A percentile compares a stretch with the other conserved stretches of the same genome.
These are phyloP conservation scores for Dioctria rufipes DNA, from an alignment of 2,888 invertebrate species.

Conservation along the genomic window DNA sequence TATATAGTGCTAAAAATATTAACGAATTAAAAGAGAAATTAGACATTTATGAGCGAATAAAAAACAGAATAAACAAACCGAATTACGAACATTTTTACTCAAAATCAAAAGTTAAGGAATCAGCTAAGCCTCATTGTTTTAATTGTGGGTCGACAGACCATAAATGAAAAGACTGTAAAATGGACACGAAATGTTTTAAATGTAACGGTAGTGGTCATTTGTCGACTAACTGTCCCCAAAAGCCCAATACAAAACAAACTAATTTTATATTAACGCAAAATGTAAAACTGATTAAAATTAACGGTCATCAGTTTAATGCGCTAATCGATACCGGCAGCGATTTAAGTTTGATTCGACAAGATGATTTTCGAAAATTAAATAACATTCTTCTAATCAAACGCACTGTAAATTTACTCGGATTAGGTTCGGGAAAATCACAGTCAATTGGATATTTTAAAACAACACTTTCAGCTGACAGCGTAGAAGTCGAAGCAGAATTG, in stretches of 20 bases:
- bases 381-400: slow-evolving; percentile 3
- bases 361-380: background rate
- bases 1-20: no score
- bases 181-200: background rate
- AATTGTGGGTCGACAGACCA: background rate
- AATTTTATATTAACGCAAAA: background rate
- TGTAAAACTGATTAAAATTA: slow-evolving; percentile 23
- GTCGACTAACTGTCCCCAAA: background rate
- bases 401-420: slow-evolving; percentile 10
- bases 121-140: background rate
- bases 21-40: slow-evolving; percentile 21
- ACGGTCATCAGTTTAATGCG: background rate
- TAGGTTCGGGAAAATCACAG: slow-evolving; percentile 8
- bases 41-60: slow-evolving; percentile 29
- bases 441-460: background rate
- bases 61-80: background rate
- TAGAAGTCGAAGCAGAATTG: background rate
- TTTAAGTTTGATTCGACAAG: slow-evolving; percentile 2
- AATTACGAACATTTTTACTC: no score
- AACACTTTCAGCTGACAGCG: background rate
- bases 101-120: background rate
- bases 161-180: background rate
- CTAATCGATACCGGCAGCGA: slow-evolving; percentile 12
- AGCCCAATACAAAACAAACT: background rate
- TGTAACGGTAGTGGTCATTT: background rate